These are phyloP conservation scores for Coelopa pilipes DNA, from an alignment of 2,888 invertebrate species.

Conservation along the genomic window DNA sequence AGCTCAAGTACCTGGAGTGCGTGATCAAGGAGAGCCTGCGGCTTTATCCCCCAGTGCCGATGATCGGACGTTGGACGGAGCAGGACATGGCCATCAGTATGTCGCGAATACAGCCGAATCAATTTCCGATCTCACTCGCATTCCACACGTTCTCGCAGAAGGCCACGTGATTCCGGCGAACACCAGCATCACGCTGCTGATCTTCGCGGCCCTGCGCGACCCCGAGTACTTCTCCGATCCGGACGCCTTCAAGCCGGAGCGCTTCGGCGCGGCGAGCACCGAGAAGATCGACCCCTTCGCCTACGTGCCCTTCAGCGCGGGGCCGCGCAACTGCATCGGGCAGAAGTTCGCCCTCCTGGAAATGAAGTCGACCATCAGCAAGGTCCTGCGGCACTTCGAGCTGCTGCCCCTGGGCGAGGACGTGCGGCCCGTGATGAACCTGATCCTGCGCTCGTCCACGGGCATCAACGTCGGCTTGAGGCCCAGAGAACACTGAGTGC, in stretches of 20 bases:
- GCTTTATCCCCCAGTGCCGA: slow-evolving; percentile 74
- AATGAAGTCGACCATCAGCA: slow-evolving; percentile 57
- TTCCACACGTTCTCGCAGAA: background rate
- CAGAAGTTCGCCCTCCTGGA: slow-evolving; percentile 61
- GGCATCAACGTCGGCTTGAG: slow-evolving; percentile 60
- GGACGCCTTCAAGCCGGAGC: slow-evolving; percentile 57
- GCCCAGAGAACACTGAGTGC: slow-evolving; percentile 42
- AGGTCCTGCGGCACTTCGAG: slow-evolving; percentile 57
- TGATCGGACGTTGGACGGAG: slow-evolving; percentile 70
- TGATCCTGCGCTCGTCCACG: slow-evolving; percentile 59
- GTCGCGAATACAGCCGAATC: background rate
- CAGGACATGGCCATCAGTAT: slow-evolving; percentile 70
- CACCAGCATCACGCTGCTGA: slow-evolving; percentile 57
- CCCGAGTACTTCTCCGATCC: slow-evolving; percentile 55
- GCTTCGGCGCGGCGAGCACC: slow-evolving; percentile 67
- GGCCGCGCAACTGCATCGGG: slow-evolving; percentile 69
- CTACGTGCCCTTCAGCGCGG: slow-evolving; percentile 64
- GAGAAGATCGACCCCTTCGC: slow-evolving; percentile 46
- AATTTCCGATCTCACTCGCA: too few species aligned
- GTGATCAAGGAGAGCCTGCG: slow-evolving; percentile 76
- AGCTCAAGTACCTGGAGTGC: slow-evolving; percentile 69
- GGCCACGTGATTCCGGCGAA: slow-evolving; percentile 50
- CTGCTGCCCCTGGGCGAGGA: slow-evolving; percentile 56
- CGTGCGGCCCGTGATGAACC: slow-evolving; percentile 56
- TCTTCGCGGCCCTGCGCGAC: slow-evolving; percentile 59